Evolutionary conservation across 35 echinoderm and acorn worm species (phyloP), one percentile per base, ranked within the genome.

Genomic region (Stichopus chloronotus): DNA sequence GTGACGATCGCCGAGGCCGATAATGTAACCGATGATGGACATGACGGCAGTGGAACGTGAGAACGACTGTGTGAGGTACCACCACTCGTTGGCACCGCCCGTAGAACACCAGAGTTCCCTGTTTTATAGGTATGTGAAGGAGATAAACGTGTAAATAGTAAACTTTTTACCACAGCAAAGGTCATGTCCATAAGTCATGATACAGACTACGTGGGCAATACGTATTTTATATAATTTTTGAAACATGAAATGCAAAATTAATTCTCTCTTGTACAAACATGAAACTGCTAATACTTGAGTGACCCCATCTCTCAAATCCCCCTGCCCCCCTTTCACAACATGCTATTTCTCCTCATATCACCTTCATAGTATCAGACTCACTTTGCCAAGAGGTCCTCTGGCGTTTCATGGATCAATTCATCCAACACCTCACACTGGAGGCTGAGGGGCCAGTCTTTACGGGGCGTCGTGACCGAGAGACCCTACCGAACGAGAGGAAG

Each of bases 1-100:
- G 92, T 99, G 97, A 55, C 97, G 81, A 59, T 99, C 97, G 17
- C 97, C 97, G 14, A 99, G 97, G 56, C 97, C 97, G 52, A 99
- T 99, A 87, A 99, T 99, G 90, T 99, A 99, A 54, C 97, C 97
- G 63, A 98, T 98, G 69, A 98, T 93, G 6, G 97, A 98, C 97
- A 98, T 98, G 88, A 98, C 97, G n/a, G 97, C 97, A 11, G 97
- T 98, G 55, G 97, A 98, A 21, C 97, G 90, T 2, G 95, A 90
- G 79, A 95, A 99, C 14, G 95, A 94, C 85, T 99, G 97, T 19
- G 97, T 99, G 24, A 99, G 81, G 20, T 96, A 91, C 97, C 97
- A 99, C 97, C 97, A 99, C 90, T 99, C 97, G 25, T 92, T 96
- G 6, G 97, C 92, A 43, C 97, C 94, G 8, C 97, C 94, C 11